Evolutionary conservation across 2,888 invertebrate species (phyloP).

Genomic region (Beris morrisii): DNA sequence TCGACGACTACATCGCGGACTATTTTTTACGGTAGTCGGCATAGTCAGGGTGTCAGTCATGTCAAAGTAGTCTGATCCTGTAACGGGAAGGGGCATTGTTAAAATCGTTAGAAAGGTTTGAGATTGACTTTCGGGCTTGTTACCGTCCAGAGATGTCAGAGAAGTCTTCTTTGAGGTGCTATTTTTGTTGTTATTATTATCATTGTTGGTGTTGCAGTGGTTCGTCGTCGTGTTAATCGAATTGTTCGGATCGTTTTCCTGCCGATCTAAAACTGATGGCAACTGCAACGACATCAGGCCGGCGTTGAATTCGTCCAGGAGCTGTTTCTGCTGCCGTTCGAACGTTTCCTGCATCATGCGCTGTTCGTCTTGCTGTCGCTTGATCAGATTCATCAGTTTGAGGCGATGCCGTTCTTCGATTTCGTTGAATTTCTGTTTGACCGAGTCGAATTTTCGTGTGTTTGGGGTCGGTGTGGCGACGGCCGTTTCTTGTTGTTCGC

Average conservation of each 20-base stretch:
- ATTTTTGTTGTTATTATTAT: conserved; percentile 1
- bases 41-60: conserved; percentile 20
- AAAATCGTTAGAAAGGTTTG: neutral
- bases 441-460: neutral
- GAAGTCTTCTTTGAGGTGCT: neutral
- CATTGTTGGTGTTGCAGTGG: neutral
- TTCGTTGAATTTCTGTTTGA: conserved; percentile 57
- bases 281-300: conserved; percentile 32
- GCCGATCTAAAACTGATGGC: neutral
- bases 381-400: conserved; percentile 65
- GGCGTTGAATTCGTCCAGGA: conserved; percentile 55
- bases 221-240: no score
- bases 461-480: neutral
- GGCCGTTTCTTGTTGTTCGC: neutral
- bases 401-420: conserved; percentile 66
- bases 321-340: conserved; percentile 65
- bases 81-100: neutral
- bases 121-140: neutral
- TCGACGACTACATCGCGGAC: conserved; percentile 14
- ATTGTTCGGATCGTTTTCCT: neutral
- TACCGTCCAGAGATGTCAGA: conserved; percentile 2
- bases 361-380: conserved; percentile 68
- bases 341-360: conserved; percentile 65
- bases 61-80: conserved; percentile 14
- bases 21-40: neutral